Evolutionary conservation across 2,113 vertebrate genomes (phyloP), one percentile per base, ranked within the genome.

Genomic region (Hypomesus transpacificus): DNA sequence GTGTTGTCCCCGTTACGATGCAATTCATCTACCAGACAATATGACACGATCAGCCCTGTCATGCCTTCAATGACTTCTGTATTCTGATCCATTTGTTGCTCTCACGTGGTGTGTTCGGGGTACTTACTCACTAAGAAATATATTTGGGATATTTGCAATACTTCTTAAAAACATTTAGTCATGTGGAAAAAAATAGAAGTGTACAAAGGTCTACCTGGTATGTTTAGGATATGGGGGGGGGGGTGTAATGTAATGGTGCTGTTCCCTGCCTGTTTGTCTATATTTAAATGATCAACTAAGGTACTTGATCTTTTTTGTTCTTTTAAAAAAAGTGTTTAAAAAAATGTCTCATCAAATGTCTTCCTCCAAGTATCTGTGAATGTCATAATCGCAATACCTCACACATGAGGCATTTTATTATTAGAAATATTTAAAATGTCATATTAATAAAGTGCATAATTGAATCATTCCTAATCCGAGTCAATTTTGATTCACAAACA

Each of bases 41-140:
- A 39, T 21, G 4, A 68, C 34, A 50, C 21, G 3, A 26, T 46
- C 39, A 46, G 31, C 61, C 26, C 1, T n/a, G 14, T 34, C 9
- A 63, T 18, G 17, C 17, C 17, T 64, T 71, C 22, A 71, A 68
- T 26, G 69, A 8, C 17, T 50, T 64, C 16, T 54, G 62, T 21
- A 50, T 82, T 28, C 74, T 63, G 39, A 51, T 64, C 28, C 84
- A 82, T 84, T 76, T 80, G 81, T 75, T 72, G 28, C 13, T 71
- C 52, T 75, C 17, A 18, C 13, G 46, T 26, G 59, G 57, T 74
- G 21, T 26, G 26, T 77, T 70, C 62, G 5, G 54, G 58, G 70
- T 77, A 68, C 64, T 70, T 74, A 75, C 24, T 74, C 24, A 28
- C 69, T 73, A 6, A 46, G 60, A 20, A 73, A 66, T 54, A 72